Percentiles rank a stretch among this genome's conserved stretches.
phyloP scores from a whole-genome alignment of 2,888 invertebrate species.

The Mesodorylaimus sp. region DNA sequence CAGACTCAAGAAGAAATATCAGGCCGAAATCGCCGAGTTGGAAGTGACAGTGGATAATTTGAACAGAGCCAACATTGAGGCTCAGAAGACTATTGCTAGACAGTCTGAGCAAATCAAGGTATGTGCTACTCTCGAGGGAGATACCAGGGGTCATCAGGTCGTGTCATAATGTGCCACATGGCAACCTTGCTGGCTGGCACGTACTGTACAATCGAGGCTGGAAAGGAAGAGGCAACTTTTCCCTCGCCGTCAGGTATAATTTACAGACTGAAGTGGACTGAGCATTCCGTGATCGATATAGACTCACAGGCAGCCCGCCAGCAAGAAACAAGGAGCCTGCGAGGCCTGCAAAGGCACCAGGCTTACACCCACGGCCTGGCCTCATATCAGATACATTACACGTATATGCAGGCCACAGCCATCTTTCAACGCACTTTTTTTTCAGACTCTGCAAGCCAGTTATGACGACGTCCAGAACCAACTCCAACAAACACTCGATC shows the following conservation, averaged over 20 bases:
- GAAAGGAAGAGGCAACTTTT: no score
- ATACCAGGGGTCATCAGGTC: neutral
- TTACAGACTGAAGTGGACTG: no score
- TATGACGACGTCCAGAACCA: slow-evolving; percentile 86
- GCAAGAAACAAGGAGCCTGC: no score
- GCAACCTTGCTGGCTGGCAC: neutral
- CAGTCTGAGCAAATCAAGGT: slow-evolving; percentile 67
- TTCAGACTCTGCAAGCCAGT: slow-evolving; percentile 65
- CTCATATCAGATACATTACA: slow-evolving; percentile 16
- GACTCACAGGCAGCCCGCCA: no score
- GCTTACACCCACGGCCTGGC: no score
- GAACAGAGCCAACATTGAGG: slow-evolving; percentile 84
- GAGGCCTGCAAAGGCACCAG: no score
- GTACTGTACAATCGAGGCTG: slow-evolving; percentile 15
- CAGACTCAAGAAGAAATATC: slow-evolving; percentile 92
- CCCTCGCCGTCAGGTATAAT: no score
- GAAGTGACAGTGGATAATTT: slow-evolving; percentile 85
- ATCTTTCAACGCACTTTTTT: neutral
- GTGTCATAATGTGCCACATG: no score
- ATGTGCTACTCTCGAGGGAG: slow-evolving; percentile 26
- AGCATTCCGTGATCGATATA: no score
- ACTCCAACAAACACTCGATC: slow-evolving; percentile 75
- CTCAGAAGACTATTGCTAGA: slow-evolving; percentile 86
- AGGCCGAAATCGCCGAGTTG: slow-evolving; percentile 81
- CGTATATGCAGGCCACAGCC: neutral